Conservation (phyloP, 2,888 invertebrate genomes). For the Metacarcinus magister region DNA sequence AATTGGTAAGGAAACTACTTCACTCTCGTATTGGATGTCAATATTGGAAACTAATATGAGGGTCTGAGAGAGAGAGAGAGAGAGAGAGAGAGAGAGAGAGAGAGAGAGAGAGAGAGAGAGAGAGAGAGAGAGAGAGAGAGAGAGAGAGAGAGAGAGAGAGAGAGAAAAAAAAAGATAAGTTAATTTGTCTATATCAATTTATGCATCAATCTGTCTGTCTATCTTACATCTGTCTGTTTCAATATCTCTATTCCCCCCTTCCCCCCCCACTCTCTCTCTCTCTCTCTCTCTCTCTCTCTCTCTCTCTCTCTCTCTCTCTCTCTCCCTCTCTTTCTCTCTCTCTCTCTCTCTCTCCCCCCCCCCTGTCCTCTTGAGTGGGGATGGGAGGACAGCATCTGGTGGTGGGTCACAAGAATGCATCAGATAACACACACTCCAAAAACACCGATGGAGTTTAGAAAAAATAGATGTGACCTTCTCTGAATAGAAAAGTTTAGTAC, state of each 20-base stretch:
- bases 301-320: too few relatives aligned
- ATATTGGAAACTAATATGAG: slow-evolving; percentile 28
- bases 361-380: too few relatives aligned
- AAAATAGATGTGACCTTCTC: too few relatives aligned
- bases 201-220: background rate
- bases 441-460: too few relatives aligned
- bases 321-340: too few relatives aligned
- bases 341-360: too few relatives aligned
- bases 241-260: background rate
- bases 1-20: slow-evolving; percentile 4
- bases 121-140: slow-evolving; percentile 42
- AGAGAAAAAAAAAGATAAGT: background rate
- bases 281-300: too few relatives aligned
- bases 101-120: slow-evolving; percentile 13
- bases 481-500: too few relatives aligned
- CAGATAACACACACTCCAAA: too few relatives aligned
- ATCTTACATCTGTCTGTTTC: background rate
- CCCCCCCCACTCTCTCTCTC: too few relatives aligned
- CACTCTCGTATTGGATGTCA: background rate
- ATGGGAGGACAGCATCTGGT: too few relatives aligned
- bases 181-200: background rate
- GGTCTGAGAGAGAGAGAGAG: slow-evolving; percentile 38
- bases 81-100: slow-evolving; percentile 32
- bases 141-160: slow-evolving; percentile 21
- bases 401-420: background rate